Percentiles rank a stretch among this genome's conserved stretches.
These are phyloP conservation scores for Pomacea canaliculata DNA, from an alignment of 2,888 invertebrate species.

Conservation along the genomic window DNA sequence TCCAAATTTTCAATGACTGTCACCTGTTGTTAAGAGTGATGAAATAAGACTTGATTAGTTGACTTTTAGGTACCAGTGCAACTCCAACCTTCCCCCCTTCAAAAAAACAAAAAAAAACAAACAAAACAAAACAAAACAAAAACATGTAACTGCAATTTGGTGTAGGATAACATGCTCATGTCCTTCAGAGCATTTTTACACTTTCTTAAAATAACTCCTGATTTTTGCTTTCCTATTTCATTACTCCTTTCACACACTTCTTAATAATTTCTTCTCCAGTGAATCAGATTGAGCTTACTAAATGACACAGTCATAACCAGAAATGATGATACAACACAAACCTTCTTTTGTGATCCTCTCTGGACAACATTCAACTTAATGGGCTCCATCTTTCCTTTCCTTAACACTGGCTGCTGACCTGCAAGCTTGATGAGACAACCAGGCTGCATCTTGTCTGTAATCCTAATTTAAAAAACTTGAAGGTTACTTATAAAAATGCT, in stretches of 20 bases:
- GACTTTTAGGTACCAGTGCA: background rate
- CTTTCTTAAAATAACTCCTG: no score
- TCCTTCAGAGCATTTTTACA: no score
- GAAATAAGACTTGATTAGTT: no score
- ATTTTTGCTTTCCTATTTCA: no score
- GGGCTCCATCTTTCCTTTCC: constrained; percentile 81
- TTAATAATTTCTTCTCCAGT: no score
- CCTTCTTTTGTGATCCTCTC: constrained; percentile 91
- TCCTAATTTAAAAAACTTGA: constrained; percentile 50
- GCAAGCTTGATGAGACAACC: constrained; percentile 76
- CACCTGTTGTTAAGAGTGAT: constrained; percentile 73
- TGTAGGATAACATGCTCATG: no score
- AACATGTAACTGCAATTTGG: no score
- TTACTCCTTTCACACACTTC: no score
- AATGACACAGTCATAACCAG: no score
- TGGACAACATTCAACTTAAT: constrained; percentile 83
- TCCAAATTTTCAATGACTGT: constrained; percentile 92
- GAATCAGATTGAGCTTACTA: no score
- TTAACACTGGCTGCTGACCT: constrained; percentile 72
- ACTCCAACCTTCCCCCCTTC: background rate
- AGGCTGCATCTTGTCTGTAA: constrained; percentile 80
- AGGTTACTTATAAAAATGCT: background rate
- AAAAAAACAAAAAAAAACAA: no score
- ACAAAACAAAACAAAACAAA: no score
- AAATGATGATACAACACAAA: constrained; percentile 56